Base-by-base conservation (phyloP, 2,113 vertebrate species). In the Clarias batrachus region DNA sequence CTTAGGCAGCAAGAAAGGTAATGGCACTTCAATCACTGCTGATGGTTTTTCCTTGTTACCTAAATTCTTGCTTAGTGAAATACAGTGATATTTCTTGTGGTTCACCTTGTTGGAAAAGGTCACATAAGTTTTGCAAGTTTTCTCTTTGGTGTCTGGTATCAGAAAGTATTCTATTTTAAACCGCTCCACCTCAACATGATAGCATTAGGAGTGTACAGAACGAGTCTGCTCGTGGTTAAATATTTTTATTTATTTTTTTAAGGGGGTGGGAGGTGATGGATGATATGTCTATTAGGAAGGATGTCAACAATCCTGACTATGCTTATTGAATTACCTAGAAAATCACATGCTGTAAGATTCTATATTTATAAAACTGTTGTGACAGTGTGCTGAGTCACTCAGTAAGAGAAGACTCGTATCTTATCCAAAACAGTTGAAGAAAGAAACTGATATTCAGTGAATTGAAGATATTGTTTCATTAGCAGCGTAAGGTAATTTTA, bases 131-230 rank as follows among this genome's bases (percentile, higher is more conserved):
- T 84, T 77, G 66, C 73, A 83, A 84, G 70, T 87, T 87, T 88
- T 87, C 48, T 56, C 13, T 21, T 86, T 71, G 83, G 89, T 87
- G 70, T 91, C 85, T 80, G 37, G 81, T 90, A 83, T 88, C 90
- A 84, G 85, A 78, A 73, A 74, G 79, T 37, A 74, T 79, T 89
- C 90, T 90, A 89, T 90, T 86, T 89, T 87, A 86, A 87, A 78
- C 81, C 78, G 13, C 16, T 65, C 57, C 33, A 77, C 57, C 65
- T 48, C 16, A 11, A 52, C 54, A 66, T n/a, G 27, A n/a, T 83
- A 54, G 13, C 27, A 48, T 33, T 37, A 48, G 78, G 71, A 87
- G 37, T 81, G 82, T 71, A 27, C 74, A 81, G 70, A 73, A 52
- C 66, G 66, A 71, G 83, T 48, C 33, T 85, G 65, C 30, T 54